Evolutionary conservation across 2,113 vertebrate species (phyloP).

Genomic region (Gallinago media): DNA sequence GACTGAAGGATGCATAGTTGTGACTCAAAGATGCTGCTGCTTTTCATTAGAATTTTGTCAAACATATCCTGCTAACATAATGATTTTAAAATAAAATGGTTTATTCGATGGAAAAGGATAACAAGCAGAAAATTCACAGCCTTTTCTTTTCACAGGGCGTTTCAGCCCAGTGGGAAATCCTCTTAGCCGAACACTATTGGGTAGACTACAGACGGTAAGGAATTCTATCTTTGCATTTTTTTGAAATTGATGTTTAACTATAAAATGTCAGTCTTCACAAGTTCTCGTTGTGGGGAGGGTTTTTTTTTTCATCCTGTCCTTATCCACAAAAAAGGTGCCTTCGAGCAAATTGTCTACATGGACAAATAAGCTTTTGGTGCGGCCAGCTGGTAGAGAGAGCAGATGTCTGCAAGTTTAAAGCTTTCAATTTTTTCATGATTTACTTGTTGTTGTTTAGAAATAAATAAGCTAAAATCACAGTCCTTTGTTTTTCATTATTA

Average conservation of each 20-base stretch:
- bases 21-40: slow-evolving; percentile 62
- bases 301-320: not conserved
- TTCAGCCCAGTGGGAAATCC: slow-evolving; percentile 82
- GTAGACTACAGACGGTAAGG: slow-evolving; percentile 84
- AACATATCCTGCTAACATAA: slow-evolving; percentile 56
- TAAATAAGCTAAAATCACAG: not conserved
- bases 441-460: slow-evolving; percentile 11
- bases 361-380: slow-evolving; percentile 24
- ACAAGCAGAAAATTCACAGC: slow-evolving; percentile 73
- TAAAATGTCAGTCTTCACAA: slow-evolving; percentile 48
- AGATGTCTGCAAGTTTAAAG: not conserved
- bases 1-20: slow-evolving; percentile 63
- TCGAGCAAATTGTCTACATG: slow-evolving; percentile 41
- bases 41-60: slow-evolving; percentile 69
- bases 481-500: not conserved
- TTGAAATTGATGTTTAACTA: slow-evolving; percentile 46
- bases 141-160: slow-evolving; percentile 82
- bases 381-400: not conserved
- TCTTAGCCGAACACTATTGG: slow-evolving; percentile 76
- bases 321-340: slow-evolving; percentile 9
- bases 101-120: slow-evolving; percentile 65
- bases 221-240: slow-evolving; percentile 51
- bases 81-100: slow-evolving; percentile 77
- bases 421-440: not conserved
- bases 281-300: slow-evolving; percentile 9